Base-by-base conservation (phyloP, 2,797 vertebrate genomes). In the Avahi laniger region DNA sequence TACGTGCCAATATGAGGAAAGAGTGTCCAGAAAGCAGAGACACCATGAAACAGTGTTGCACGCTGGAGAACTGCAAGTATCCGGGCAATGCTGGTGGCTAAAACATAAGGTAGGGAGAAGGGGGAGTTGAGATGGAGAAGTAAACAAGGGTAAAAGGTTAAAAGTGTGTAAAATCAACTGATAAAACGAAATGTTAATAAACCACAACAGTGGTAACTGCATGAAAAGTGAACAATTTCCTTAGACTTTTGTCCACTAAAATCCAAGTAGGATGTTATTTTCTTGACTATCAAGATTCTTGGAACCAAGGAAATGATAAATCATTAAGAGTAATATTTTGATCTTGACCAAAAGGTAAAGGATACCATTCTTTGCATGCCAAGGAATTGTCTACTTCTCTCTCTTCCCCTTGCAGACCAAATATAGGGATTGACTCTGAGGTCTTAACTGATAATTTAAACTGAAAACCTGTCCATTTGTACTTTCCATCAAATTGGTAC, bases 401-500 rank as follows among this genome's bases (percentile, higher is more conserved):
- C 78, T 79, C 11, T 28, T 41, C 20, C 52, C 24, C 10, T 22
- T 28, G 35, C 15, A 35, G 18, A 63, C 20, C 80, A 92, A 84
- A 93, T 13, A 41, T 6, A 7, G 1, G 67, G 69, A 48, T n/a
- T 38, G 76, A 52, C 73, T 57, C 59, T 61, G 38, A 93, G 93
- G 12, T 73, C 81, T 43, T 89, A 41, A 85, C 52, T 82, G 50
- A 63, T 63, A 18, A 28, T 2, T 89, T 86, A 93, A 69, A 88
- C 75, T 85, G 94, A 82, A 95, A 95, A 89, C 28, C 11, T 4
- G n/a, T n/a, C n/a, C n/a, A n/a, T n/a, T n/a, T n/a, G n/a, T n/a
- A n/a, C n/a, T n/a, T n/a, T n/a, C n/a, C n/a, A n/a, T n/a, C n/a
- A n/a, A n/a, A n/a, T n/a, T n/a, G n/a, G n/a, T n/a, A n/a, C n/a